These are phyloP conservation scores for Agrochola circellaris DNA, from an alignment of 2,888 invertebrate genomes.

Conservation along the genomic window DNA sequence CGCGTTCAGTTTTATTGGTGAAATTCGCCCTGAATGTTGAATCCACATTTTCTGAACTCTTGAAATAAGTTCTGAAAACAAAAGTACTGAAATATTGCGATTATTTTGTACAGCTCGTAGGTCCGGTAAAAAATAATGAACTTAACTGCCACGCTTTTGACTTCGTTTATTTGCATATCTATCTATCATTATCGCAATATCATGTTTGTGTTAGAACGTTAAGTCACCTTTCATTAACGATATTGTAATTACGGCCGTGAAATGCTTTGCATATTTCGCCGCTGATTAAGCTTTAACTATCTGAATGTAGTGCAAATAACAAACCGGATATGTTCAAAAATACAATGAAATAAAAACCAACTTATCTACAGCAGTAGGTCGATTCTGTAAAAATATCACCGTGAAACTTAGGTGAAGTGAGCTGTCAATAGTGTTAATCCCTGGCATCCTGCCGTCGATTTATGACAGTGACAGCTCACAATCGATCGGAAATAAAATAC, in stretches of 20 bases:
- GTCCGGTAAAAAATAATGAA: not conserved
- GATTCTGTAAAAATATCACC: too few relatives aligned
- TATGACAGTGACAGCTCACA: too few relatives aligned
- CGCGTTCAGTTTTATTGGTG: too few relatives aligned
- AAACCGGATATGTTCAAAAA: not conserved
- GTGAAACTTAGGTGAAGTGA: too few relatives aligned
- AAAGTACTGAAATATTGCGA: not conserved
- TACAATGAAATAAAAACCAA: not conserved
- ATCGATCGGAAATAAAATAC: not conserved
- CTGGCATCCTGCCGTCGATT: too few relatives aligned
- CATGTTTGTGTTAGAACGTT: constrained; percentile 20
- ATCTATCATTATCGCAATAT: not conserved
- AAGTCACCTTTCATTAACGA: constrained; percentile 31
- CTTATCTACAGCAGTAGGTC: not conserved
- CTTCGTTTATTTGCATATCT: constrained; percentile 7
- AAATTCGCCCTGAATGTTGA: not conserved
- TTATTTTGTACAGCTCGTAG: not conserved
- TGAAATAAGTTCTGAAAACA: not conserved
- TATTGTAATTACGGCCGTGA: constrained; percentile 48
- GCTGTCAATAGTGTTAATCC: too few relatives aligned
- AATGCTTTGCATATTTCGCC: constrained; percentile 45
- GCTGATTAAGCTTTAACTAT: constrained; percentile 8
- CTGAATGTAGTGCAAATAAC: not conserved
- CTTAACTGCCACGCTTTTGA: not conserved
- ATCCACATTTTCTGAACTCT: not conserved